Evolutionary conservation across 1,140 invertebrate genomes (phyloP), one percentile per base, ranked within the genome.

Genomic region (Musca vetustissima): DNA sequence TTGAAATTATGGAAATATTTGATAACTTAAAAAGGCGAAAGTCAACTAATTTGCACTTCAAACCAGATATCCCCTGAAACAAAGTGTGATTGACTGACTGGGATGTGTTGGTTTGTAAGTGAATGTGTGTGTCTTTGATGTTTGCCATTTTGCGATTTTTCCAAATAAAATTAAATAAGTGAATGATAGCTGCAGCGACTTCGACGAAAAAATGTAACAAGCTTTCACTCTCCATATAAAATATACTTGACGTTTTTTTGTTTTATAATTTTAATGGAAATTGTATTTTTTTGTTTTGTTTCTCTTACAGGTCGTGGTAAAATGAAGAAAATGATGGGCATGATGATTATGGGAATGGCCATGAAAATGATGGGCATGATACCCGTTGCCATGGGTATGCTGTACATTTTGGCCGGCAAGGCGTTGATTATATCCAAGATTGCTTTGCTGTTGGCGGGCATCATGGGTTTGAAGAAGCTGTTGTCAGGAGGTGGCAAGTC

Each of bases 261-360:
- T 47, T 47, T n/a, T n/a, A 43, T 43, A 53, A 22, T 55, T 43
- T 53, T 65, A 24, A 13, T 28, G 15, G 7, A 59, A 55, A 4
- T 25, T n/a, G n/a, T n/a, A n/a, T n/a, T n/a, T 69, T 64, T 49
- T 11, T 61, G 66, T 70, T 68, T 61, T 66, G 66, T 55, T 36
- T 67, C 69, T 75, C 73, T 83, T 84, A 61, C 81, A 89, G 89
- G 90, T 73, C 86, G 89, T 69, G 89, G 90, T 2, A 91, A 91
- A 75, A 90, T 91, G 89, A 92, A 91, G 86, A 91, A 91, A 71
- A 92, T 92, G 90, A 91, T 92, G 88, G 87, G 89, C 21, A 91
- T 91, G 85, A 91, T 92, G 88, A 90, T 91, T 87, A 91, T 91
- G 89, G 90, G 90, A 0, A 86, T 91, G 68, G 89, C 88, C 0